These are phyloP conservation scores for Morone chrysops DNA, from an alignment of 2,113 vertebrate species.

Conservation along the genomic window DNA sequence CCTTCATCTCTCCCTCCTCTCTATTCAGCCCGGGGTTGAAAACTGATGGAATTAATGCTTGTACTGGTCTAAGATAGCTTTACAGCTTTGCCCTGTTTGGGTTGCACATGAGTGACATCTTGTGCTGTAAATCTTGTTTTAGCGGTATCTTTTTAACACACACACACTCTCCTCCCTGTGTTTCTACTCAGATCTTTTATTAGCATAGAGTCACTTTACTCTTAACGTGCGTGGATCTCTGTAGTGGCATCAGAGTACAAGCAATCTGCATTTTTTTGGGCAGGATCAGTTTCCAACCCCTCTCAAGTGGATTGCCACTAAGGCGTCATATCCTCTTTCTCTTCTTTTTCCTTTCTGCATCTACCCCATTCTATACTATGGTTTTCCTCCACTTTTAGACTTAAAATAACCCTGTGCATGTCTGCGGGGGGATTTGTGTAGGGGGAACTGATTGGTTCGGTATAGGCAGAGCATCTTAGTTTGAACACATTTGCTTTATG, in stretches of 20 bases:
- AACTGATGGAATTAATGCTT: conserved; percentile 27
- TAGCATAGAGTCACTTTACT: conserved; percentile 50
- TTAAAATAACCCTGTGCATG: neutral
- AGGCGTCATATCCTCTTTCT: conserved; percentile 77
- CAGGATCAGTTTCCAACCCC: conserved; percentile 77
- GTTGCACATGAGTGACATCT: neutral
- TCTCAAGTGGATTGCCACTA: conserved; percentile 74
- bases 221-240: conserved; percentile 33
- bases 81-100: conserved; percentile 24
- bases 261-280: conserved; percentile 75
- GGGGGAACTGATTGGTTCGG: neutral
- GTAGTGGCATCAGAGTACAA: conserved; percentile 65
- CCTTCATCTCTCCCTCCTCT: conserved; percentile 20
- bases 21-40: conserved; percentile 56
- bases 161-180: neutral
- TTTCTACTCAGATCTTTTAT: conserved; percentile 26
- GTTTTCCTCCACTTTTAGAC: neutral
- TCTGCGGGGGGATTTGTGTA: neutral
- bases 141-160: neutral
- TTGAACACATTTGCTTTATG: neutral
- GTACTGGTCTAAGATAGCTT: conserved; percentile 40
- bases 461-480: neutral
- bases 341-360: conserved; percentile 23
- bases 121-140: conserved; percentile 32
- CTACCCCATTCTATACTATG: neutral